Percentiles rank a stretch among this genome's conserved stretches.
These are phyloP conservation scores for Lasius fuliginosus DNA, from an alignment of 2,888 invertebrate species.

Conservation along the genomic window DNA sequence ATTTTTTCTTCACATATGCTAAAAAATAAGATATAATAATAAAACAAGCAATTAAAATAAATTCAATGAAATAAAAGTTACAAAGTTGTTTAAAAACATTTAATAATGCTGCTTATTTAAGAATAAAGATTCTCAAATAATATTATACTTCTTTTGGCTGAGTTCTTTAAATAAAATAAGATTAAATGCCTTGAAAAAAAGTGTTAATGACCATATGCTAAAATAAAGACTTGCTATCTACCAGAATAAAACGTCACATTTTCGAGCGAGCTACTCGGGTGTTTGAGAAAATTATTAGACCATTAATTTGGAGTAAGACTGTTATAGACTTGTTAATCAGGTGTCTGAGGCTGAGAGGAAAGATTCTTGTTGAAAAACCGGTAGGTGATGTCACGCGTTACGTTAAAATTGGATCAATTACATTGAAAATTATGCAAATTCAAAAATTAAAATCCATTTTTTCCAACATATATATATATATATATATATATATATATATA, in stretches of 20 bases:
- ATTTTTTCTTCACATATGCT: neutral
- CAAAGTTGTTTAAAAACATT: neutral
- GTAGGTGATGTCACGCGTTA: neutral
- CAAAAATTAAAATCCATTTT: neutral
- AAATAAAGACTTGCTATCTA: conserved; percentile 19
- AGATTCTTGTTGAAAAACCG: conserved; percentile 16
- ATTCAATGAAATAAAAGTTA: neutral
- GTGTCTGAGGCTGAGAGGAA: neutral
- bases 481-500: neutral
- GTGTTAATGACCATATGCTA: conserved; percentile 31
- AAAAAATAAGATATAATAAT: neutral
- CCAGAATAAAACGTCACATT: conserved; percentile 22
- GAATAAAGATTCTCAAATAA: neutral
- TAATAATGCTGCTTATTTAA: neutral
- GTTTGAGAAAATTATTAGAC: conserved; percentile 72
- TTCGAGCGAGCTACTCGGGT: conserved; percentile 54
- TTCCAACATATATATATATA: neutral
- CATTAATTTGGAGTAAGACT: conserved; percentile 46
- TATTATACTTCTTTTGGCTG: neutral
- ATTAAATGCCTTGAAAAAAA: neutral
- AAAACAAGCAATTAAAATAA: neutral
- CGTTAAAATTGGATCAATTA: conserved; percentile 10
- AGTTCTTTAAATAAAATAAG: conserved; percentile 29
- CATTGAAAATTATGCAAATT: neutral
- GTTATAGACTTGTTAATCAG: conserved; percentile 72